Evolutionary conservation across 2,797 vertebrate species (phyloP).

Genomic region (Tangara arthus): DNA sequence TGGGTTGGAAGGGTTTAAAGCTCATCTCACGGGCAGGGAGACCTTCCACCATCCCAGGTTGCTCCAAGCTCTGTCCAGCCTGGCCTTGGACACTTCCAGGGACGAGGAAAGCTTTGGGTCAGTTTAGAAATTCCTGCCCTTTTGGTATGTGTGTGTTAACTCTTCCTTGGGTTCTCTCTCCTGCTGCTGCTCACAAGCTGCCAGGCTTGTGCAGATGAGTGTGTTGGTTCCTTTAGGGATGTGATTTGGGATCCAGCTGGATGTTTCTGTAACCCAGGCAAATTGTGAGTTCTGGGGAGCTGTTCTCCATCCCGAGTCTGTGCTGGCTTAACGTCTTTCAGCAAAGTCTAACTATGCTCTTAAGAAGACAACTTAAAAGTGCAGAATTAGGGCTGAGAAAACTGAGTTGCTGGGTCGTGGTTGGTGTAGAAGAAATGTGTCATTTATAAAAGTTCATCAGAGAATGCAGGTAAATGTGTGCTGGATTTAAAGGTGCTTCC

Average conservation of each 20-base stretch:
- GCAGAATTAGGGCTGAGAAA: background rate
- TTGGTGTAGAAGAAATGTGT: background rate
- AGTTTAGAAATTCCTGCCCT: background rate
- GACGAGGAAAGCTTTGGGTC: background rate
- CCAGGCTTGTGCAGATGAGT: background rate
- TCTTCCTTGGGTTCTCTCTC: background rate
- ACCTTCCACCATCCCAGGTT: background rate
- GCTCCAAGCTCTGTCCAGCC: background rate
- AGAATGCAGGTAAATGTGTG: background rate
- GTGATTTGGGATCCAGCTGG: background rate
- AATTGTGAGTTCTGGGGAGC: background rate
- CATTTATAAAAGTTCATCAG: background rate
- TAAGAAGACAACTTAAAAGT: background rate
- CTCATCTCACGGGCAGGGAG: background rate
- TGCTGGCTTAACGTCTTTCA: background rate
- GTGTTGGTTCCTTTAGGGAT: background rate
- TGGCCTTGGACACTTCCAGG: background rate
- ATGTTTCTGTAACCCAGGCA: background rate
- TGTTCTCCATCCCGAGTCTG: background rate
- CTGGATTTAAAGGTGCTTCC: background rate
- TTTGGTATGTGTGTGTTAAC: background rate
- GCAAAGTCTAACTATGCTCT: background rate
- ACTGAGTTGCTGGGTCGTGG: background rate
- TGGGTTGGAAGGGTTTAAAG: background rate
- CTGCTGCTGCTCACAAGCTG: constrained; percentile 24